Evolutionary conservation across 1,140 invertebrate species (phyloP).

Genomic region (Halictus rubicundus): DNA sequence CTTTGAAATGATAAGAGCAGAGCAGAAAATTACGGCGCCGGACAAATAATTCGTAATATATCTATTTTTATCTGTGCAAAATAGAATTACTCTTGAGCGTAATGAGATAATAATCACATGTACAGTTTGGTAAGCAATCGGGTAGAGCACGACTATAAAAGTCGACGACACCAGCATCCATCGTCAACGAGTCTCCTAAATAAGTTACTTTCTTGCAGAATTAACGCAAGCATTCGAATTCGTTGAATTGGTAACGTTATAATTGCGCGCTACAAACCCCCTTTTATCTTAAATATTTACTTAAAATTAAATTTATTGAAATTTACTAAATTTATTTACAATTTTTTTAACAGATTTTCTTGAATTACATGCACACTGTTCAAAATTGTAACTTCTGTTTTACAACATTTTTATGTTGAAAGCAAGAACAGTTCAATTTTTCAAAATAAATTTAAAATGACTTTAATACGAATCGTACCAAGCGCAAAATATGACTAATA

Average conservation of each 20-base stretch:
- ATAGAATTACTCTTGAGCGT: too few relatives aligned
- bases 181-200: slow-evolving; percentile 27
- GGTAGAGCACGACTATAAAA: slow-evolving; percentile 35
- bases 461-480: too few relatives aligned
- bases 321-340: too few relatives aligned
- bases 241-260: background rate
- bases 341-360: background rate
- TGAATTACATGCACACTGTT: background rate
- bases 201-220: slow-evolving; percentile 17
- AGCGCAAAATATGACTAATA: too few relatives aligned
- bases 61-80: background rate
- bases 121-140: background rate
- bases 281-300: too few relatives aligned
- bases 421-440: background rate
- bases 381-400: slow-evolving; percentile 4
- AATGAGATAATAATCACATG: background rate
- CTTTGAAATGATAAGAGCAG: background rate
- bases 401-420: slow-evolving; percentile 8
- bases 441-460: background rate
- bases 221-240: slow-evolving; percentile 20
- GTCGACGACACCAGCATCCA: slow-evolving; percentile 67
- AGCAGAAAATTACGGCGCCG: background rate
- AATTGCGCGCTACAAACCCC: too few relatives aligned
- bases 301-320: too few relatives aligned
- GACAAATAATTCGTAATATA: background rate